phyloP scores from a whole-genome alignment of 2,113 vertebrate genomes.

The Nycticryphes semicollaris region DNA sequence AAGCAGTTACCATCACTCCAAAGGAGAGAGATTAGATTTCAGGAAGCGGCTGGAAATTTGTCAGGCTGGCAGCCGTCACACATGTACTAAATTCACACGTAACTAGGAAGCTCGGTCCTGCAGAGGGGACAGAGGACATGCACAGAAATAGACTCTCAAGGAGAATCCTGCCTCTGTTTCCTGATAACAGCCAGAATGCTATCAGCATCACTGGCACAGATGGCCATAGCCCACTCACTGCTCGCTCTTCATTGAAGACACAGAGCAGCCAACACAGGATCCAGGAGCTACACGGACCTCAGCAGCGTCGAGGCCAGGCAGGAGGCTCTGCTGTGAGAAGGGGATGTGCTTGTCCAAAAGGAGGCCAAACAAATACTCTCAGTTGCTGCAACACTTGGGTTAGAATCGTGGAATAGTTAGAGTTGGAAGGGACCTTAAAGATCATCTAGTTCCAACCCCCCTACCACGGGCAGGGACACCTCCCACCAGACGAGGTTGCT shows the following conservation, averaged over 20 bases:
- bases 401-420: neutral
- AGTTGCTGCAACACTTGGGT: neutral
- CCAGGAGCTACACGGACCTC: neutral
- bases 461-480: neutral
- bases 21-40: neutral
- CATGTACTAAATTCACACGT: neutral
- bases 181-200: neutral
- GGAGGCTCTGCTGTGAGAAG: neutral
- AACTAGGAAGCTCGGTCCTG: neutral
- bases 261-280: neutral
- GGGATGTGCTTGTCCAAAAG: neutral
- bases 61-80: neutral
- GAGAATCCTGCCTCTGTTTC: neutral
- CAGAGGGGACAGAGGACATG: neutral
- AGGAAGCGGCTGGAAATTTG: neutral
- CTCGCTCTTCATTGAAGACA: neutral
- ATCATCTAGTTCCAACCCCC: neutral
- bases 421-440: neutral
- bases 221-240: neutral
- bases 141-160: neutral
- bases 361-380: neutral
- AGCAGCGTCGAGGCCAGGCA: fast-evolving
- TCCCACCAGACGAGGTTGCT: neutral
- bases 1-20: slow-evolving; percentile 22
- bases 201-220: neutral